These are phyloP conservation scores for Drosophila suboccidentalis DNA, from an alignment of 2,888 invertebrate genomes.

Conservation along the genomic window DNA sequence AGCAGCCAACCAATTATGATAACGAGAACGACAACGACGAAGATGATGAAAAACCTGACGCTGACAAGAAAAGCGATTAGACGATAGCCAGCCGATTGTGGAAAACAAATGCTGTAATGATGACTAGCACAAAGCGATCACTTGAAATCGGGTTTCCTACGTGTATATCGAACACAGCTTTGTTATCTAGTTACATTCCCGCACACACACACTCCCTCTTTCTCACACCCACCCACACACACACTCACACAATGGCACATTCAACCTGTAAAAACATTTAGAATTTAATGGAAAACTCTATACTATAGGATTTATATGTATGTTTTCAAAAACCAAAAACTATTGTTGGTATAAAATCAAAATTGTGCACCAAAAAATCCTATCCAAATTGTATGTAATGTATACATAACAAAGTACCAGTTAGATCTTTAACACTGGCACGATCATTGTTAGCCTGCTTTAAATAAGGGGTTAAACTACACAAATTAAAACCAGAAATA, in stretches of 20 bases:
- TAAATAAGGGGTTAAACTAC: constrained; percentile 5
- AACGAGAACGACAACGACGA: constrained; percentile 89
- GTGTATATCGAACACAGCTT: constrained; percentile 28
- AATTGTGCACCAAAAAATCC: constrained; percentile 28
- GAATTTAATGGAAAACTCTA: constrained; percentile 33
- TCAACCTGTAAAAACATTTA: constrained; percentile 53
- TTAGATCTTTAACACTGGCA: constrained; percentile 16
- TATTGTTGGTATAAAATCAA: constrained; percentile 36
- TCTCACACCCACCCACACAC: constrained; percentile 8
- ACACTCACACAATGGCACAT: constrained; percentile 18
- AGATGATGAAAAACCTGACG: constrained; percentile 65
- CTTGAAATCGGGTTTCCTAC: constrained; percentile 6
- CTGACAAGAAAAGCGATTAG: constrained; percentile 46
- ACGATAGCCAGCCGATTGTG: background rate
- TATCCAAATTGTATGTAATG: constrained; percentile 27
- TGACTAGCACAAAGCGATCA: constrained; percentile 45
- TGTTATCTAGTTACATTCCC: constrained; percentile 41
- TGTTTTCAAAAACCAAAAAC: constrained; percentile 31
- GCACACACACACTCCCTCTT: constrained; percentile 6
- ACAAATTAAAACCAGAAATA: constrained; percentile 23
- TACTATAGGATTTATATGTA: constrained; percentile 53
- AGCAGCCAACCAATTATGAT: constrained; percentile 95
- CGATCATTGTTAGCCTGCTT: constrained; percentile 11
- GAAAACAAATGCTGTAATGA: constrained; percentile 34
- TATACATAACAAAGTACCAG: constrained; percentile 2